A percentile compares a stretch with the other conserved stretches of the same genome.
These are phyloP conservation scores for Tinea pellionella DNA, from an alignment of 2,888 invertebrate genomes.

Conservation along the genomic window DNA sequence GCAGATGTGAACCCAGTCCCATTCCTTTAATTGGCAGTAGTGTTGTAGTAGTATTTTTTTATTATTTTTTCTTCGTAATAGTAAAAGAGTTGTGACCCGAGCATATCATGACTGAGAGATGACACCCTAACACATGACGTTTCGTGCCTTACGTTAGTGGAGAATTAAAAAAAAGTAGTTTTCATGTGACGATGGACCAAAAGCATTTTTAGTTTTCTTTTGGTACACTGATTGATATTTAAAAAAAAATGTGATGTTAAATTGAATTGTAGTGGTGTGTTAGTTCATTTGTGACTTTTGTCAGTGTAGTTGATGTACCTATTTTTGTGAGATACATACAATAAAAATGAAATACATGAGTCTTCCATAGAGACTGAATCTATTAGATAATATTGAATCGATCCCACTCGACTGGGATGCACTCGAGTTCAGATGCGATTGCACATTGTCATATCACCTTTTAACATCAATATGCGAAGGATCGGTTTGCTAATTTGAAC, in stretches of 20 bases:
- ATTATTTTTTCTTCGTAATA: neutral
- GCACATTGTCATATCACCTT: too few relatives aligned
- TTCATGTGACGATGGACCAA: constrained; percentile 5
- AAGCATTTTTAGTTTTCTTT: neutral
- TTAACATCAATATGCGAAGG: too few relatives aligned
- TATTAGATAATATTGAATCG: neutral
- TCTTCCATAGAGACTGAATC: constrained; percentile 10
- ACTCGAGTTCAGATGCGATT: neutral
- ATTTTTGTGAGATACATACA: neutral
- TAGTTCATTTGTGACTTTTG: neutral
- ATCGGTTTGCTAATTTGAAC: too few relatives aligned
- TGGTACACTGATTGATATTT: neutral
- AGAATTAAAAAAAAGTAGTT: neutral
- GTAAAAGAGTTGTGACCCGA: neutral
- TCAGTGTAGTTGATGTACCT: neutral
- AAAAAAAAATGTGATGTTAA: too few relatives aligned
- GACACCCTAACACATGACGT: constrained; percentile 3
- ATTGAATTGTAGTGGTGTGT: too few relatives aligned
- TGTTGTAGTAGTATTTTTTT: neutral
- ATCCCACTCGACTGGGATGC: constrained; percentile 12
- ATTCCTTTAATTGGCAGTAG: too few relatives aligned
- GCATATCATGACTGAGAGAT: constrained; percentile 10
- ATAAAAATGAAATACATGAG: neutral
- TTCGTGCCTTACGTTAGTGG: constrained; percentile 9
- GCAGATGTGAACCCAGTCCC: too few relatives aligned